Base-by-base conservation (phyloP, 2,113 vertebrate species). In the Chrysemys picta region DNA sequence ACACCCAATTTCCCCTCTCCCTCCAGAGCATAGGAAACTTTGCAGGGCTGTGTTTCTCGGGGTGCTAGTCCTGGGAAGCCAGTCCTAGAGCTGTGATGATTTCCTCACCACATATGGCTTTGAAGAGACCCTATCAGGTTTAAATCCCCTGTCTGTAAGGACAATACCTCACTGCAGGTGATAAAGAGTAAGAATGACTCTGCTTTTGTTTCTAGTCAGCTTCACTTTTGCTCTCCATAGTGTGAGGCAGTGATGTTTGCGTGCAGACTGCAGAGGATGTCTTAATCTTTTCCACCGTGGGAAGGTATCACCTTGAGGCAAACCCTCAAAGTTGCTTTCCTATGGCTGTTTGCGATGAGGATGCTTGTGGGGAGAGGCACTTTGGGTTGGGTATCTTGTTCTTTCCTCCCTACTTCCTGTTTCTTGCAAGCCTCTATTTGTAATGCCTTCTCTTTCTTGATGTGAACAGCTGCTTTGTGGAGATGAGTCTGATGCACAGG, bases 341-440 rank as follows among this genome's bases (percentile, higher is more conserved):
- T 75, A 21, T 7, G 22, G 50, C 80, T 57, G 2, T 2, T 72
- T 65, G 79, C 57, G 79, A 90, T 38, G 82, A 42, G 8, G 38
- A 24, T 83, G 17, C 19, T 47, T 53, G 79, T n/a, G 76, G 69
- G 59, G 49, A 59, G 47, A 85, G 31, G 38, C 10, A 10, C 31
- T 42, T 38, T 88, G 56, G 84, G 92, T 11, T 72, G 1, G 38
- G 53, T 80, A 11, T 4, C 0, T 0, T 38, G 42, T 22, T 88
- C 86, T 89, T 5, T 2, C 56, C 75, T 72, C 65, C n/a, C 65
- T 21, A 19, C n/a, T 72, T 72, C 65, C 65, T 38, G 65, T 72
- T 72, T 72, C 56, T 54, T 84, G 9, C 3, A 92, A 65, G 29
- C 75, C 89, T 47, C 57, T 3, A 53, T 29, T 27, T 78, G 42